Evolutionary conservation across 2,888 invertebrate species (phyloP).

Genomic region (Rhodophaea formosa): DNA sequence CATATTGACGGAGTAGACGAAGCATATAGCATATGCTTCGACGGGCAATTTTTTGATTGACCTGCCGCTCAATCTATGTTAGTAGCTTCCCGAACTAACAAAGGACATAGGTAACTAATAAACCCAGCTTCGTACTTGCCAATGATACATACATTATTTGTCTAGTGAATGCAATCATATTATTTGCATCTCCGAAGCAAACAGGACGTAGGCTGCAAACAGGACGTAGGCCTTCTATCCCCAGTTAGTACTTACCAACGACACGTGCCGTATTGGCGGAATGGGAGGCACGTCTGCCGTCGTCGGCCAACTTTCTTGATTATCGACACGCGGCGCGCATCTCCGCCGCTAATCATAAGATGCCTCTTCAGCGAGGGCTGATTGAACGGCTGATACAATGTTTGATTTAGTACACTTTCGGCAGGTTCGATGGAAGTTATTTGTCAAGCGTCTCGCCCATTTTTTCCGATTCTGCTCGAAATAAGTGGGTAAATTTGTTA

Average conservation of each 20-base stretch:
- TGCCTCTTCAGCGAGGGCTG: constrained; percentile 34
- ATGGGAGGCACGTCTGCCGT: constrained; percentile 64
- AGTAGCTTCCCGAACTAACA: too few relatives aligned
- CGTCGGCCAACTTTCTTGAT: constrained; percentile 72
- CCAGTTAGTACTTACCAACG: constrained; percentile 37
- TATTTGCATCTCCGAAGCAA: neutral
- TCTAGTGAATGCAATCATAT: too few relatives aligned
- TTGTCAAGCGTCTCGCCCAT: neutral
- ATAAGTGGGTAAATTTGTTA: neutral
- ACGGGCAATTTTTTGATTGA: constrained; percentile 72
- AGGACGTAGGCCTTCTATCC: neutral
- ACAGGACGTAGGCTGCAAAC: too few relatives aligned
- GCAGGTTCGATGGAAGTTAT: neutral
- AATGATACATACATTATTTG: too few relatives aligned
- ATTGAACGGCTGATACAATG: constrained; percentile 29
- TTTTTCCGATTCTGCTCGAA: neutral
- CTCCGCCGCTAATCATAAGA: constrained; percentile 47
- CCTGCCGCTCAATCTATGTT: too few relatives aligned
- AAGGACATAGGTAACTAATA: too few relatives aligned
- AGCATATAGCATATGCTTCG: constrained; percentile 66
- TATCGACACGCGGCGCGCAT: constrained; percentile 70
- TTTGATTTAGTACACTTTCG: constrained; percentile 5
- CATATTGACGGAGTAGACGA: constrained; percentile 61
- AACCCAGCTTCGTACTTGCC: too few relatives aligned
- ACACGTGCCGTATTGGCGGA: constrained; percentile 63